These are phyloP conservation scores for Philotrypesis tridentata DNA, from an alignment of 1,140 invertebrate genomes.

Conservation along the genomic window DNA sequence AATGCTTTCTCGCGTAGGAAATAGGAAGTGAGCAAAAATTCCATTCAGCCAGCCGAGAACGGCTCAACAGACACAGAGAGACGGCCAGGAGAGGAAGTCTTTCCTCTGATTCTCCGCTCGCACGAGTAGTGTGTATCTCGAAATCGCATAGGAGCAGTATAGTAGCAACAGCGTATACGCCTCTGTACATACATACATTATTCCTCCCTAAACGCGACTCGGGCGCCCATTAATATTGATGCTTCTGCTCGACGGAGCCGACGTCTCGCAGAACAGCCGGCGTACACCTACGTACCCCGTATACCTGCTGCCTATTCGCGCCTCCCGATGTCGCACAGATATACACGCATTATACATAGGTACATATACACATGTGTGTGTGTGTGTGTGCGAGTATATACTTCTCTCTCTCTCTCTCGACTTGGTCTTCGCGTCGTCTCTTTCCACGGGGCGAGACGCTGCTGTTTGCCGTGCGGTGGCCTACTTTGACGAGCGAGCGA, in stretches of 20 bases:
- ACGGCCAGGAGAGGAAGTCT: background rate
- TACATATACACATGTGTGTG: too few species aligned
- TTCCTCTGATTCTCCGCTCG: background rate
- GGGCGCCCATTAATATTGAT: conserved; percentile 39
- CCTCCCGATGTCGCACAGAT: background rate
- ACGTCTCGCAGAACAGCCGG: background rate
- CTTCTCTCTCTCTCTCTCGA: background rate
- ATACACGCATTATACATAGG: background rate
- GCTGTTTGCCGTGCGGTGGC: conserved; percentile 2
- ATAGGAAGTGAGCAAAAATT: too few species aligned
- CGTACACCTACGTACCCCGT: background rate
- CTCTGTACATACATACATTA: conserved; percentile 46
- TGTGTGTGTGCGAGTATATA: too few species aligned
- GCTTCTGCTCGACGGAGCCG: background rate
- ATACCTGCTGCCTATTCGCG: background rate
- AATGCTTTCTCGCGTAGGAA: too few species aligned
- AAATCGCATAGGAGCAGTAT: background rate
- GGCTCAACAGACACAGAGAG: too few species aligned
- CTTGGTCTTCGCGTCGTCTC: background rate
- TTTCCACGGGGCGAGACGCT: background rate
- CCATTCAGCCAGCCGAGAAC: too few species aligned
- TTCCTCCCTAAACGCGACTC: conserved; percentile 53
- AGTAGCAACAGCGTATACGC: background rate
- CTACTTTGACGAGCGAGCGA: background rate
- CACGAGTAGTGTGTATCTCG: background rate